These are phyloP conservation scores for Harmothoe impar DNA, from an alignment of 2,888 invertebrate genomes.

Conservation along the genomic window DNA sequence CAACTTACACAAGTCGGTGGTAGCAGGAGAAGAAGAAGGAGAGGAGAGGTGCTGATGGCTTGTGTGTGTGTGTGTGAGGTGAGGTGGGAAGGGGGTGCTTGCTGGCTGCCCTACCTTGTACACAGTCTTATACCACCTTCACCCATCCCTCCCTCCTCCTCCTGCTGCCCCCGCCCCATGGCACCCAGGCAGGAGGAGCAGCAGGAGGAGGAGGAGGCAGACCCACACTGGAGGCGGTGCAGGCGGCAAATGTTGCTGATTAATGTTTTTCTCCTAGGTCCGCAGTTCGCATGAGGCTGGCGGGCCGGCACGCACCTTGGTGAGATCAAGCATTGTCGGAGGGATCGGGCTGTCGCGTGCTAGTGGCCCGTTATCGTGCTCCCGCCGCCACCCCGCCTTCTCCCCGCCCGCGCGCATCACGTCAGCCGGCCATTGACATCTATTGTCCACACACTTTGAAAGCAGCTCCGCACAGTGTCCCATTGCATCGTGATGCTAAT, in stretches of 20 bases:
- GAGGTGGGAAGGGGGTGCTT: neutral
- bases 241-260: constrained; percentile 60
- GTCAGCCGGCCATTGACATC: constrained; percentile 60
- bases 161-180: no score
- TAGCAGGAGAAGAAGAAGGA: neutral
- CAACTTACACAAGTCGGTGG: constrained; percentile 7
- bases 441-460: constrained; percentile 62
- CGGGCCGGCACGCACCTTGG: constrained; percentile 46
- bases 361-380: constrained; percentile 42
- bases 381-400: constrained; percentile 32
- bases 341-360: constrained; percentile 41
- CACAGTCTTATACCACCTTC: no score
- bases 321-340: constrained; percentile 56
- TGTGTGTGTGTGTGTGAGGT: neutral
- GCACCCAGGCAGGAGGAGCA: no score
- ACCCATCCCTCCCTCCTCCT: no score
- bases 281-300: constrained; percentile 36
- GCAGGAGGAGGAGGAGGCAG: no score
- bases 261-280: constrained; percentile 56
- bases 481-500: constrained; percentile 62
- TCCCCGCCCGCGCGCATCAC: constrained; percentile 41
- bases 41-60: neutral
- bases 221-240: neutral
- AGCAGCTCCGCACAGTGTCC: constrained; percentile 61
- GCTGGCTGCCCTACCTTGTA: no score